Evolutionary conservation across 1,140 invertebrate genomes (phyloP), one percentile per base, ranked within the genome.

Genomic region (Lordiphosa stackelbergi): DNA sequence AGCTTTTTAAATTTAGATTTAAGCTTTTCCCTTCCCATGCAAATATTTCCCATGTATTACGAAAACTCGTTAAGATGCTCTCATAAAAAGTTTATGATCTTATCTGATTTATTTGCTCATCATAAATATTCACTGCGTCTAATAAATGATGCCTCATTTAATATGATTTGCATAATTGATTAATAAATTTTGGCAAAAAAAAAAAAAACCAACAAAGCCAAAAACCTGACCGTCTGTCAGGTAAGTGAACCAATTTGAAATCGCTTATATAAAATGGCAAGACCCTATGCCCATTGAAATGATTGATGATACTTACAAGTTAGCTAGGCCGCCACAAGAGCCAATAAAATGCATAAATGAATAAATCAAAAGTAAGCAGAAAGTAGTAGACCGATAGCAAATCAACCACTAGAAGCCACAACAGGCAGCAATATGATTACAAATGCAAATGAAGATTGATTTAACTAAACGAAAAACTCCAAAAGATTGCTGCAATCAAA

Each of bases 261-360:
- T 49, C 42, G 55, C 22, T 65, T 36, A 64, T 53, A 42, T 35
- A 68, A 47, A 58, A 58, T 31, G 28, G 28, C 28, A 66, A 66
- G 61, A 41, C 43, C 47, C 38, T 66, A 43, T 60, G 11, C 64
- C 64, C 56, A 47, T 60, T 34, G 28, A 51, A 53, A 70, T 78
- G 66, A 78, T 78, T 73, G 74, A 73, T 79, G 57, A 42, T 61
- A 43, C 52, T 56, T 66, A 28, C 63, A 48, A 42, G 48, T 45
- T 69, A 35, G 57, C 31, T 43, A 51, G 12, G 41, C 52, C 42
- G 42, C 53, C 16, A 47, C n/a, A 45, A 69, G 70, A 73, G 66
- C 70, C 70, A 69, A 56, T 57, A 79, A 73, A 69, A 79, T 78
- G 69, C 69, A 79, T 78, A 66, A 68, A 53, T 66, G 42, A 73